A percentile compares a stretch with the other conserved stretches of the same genome.
Conservation (phyloP, 2,888 invertebrate species). For the Apotomis betuletana region DNA sequence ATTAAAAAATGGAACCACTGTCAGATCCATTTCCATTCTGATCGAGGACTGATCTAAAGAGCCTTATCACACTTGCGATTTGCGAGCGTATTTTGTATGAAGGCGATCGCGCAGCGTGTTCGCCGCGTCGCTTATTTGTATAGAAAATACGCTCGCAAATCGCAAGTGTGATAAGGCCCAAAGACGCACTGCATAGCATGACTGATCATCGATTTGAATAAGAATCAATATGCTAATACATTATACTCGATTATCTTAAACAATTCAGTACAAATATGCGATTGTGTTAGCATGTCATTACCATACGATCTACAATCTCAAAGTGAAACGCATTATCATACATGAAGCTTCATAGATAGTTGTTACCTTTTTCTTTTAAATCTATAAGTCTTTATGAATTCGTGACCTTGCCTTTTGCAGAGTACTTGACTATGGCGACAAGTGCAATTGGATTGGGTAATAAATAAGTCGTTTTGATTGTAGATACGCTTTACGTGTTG, state of each 20-base stretch:
- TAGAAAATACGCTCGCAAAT: too few species aligned
- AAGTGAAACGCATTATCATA: background rate
- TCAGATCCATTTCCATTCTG: background rate
- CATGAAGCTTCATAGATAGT: background rate
- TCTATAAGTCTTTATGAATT: background rate
- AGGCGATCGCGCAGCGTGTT: too few species aligned
- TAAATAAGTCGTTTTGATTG: background rate
- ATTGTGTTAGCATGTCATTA: slow-evolving; percentile 15
- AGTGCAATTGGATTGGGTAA: background rate
- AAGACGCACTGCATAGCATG: background rate
- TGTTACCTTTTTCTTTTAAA: background rate
- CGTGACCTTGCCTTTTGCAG: slow-evolving; percentile 1
- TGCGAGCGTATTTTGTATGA: too few species aligned
- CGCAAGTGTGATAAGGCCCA: too few species aligned
- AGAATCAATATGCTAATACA: slow-evolving; percentile 20
- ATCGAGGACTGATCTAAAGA: too few species aligned
- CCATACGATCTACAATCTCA: background rate
- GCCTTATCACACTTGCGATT: too few species aligned
- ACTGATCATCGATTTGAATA: slow-evolving; percentile 17
- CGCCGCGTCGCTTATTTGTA: too few species aligned
- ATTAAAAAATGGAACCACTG: too few species aligned
- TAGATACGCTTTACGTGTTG: background rate
- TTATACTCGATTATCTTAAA: slow-evolving; percentile 18
- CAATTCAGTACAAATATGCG: slow-evolving; percentile 28
- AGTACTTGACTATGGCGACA: background rate